These are phyloP conservation scores for Cataglyphis livida DNA, from an alignment of 2,888 invertebrate genomes.

Conservation along the genomic window DNA sequence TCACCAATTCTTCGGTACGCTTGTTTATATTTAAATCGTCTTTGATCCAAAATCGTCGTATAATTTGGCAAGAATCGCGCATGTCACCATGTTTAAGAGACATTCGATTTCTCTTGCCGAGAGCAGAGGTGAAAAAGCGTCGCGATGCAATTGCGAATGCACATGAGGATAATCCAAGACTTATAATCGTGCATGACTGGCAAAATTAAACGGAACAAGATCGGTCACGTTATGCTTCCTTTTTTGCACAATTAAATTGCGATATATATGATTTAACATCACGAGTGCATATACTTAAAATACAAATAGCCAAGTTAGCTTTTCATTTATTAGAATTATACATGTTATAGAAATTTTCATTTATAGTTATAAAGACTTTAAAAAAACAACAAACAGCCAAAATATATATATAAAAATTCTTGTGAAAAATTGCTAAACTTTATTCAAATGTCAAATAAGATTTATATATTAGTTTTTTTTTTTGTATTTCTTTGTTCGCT, in stretches of 20 bases:
- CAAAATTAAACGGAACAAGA: not conserved
- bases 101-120: slow-evolving; percentile 24
- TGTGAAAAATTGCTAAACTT: not conserved
- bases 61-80: slow-evolving; percentile 74
- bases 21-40: slow-evolving; percentile 73
- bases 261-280: not conserved
- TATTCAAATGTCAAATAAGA: not conserved
- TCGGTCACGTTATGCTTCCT: not conserved
- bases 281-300: not conserved
- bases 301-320: not conserved
- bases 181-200: not conserved
- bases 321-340: not conserved
- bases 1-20: slow-evolving; percentile 42
- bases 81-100: slow-evolving; percentile 27
- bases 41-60: slow-evolving; percentile 72
- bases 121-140: slow-evolving; percentile 43
- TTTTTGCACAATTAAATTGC: not conserved
- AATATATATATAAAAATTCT: not conserved
- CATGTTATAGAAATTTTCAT: not conserved
- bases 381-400: not conserved
- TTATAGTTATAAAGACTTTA: not conserved
- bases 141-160: not conserved
- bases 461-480: not conserved
- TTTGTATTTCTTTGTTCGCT: not conserved
- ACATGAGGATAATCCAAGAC: not conserved